Conservation (phyloP, 2,797 vertebrate genomes). For the Gallirallus australis region DNA sequence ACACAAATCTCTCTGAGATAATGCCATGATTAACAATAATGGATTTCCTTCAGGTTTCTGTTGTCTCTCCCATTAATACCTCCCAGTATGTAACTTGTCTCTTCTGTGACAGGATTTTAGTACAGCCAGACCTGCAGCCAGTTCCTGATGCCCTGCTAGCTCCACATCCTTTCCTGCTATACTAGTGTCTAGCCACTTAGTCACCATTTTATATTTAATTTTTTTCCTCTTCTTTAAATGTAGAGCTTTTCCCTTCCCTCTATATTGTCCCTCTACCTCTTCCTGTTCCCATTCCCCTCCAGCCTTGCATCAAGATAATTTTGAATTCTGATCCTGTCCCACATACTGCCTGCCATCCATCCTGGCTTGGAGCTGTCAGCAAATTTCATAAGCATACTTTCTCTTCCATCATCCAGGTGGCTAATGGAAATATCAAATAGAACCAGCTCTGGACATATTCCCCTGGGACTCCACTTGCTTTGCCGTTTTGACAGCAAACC, state of each 20-base stretch:
- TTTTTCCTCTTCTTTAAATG: neutral
- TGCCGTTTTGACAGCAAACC: neutral
- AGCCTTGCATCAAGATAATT: neutral
- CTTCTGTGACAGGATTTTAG: neutral
- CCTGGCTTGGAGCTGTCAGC: neutral
- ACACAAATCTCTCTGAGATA: neutral
- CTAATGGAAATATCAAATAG: slow-evolving; percentile 20
- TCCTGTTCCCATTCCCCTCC: neutral
- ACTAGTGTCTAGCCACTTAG: neutral
- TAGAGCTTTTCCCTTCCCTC: neutral
- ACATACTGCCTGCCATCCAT: neutral
- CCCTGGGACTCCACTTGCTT: neutral
- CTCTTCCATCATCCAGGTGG: slow-evolving; percentile 4
- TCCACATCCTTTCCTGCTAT: neutral
- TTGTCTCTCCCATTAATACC: neutral
- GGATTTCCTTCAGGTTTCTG: neutral
- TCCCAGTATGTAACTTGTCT: neutral
- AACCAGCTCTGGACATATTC: neutral
- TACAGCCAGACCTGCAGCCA: neutral
- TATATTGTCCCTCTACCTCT: neutral
- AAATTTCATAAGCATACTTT: neutral
- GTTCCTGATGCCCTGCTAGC: neutral
- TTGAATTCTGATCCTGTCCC: slow-evolving; percentile 7
- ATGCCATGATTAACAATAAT: neutral
- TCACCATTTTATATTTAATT: neutral